Conservation (phyloP, 2,888 invertebrate species). For the Lasioglossum villosulum region DNA sequence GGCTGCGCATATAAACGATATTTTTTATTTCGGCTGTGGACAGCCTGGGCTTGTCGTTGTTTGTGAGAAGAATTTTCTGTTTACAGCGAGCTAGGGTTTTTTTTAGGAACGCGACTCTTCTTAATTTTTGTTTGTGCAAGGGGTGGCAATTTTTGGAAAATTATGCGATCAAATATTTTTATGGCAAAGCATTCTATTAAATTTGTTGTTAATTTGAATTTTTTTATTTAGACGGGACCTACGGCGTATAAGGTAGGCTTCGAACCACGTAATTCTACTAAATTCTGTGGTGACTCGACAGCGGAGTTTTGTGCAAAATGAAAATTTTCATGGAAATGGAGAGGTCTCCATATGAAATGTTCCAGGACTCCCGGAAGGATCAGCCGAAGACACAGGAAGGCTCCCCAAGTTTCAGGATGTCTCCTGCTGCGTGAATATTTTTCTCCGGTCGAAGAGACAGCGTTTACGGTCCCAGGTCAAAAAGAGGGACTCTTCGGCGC, state of each 20-base stretch:
- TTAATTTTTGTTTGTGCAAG: not conserved
- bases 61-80: not conserved
- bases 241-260: too few relatives aligned
- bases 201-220: too few relatives aligned
- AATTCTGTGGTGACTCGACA: too few relatives aligned
- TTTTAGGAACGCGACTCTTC: not conserved
- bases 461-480: slow-evolving; percentile 48
- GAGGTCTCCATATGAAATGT: not conserved
- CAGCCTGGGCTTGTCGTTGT: not conserved
- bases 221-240: too few relatives aligned
- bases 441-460: not conserved
- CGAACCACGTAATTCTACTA: too few relatives aligned
- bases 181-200: too few relatives aligned
- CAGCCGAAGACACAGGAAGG: not conserved
- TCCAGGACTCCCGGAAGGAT: not conserved
- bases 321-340: not conserved
- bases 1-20: not conserved
- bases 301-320: too few relatives aligned
- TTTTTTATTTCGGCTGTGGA: not conserved
- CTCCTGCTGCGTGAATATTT: slow-evolving; percentile 11
- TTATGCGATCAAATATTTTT: not conserved
- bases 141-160: not conserved
- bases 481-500: slow-evolving; percentile 60
- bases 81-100: not conserved
- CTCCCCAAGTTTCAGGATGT: not conserved